Percentiles rank a stretch among this genome's conserved stretches.
phyloP scores from a whole-genome alignment of 1,140 invertebrate genomes.

The Drosophila aff. region DNA sequence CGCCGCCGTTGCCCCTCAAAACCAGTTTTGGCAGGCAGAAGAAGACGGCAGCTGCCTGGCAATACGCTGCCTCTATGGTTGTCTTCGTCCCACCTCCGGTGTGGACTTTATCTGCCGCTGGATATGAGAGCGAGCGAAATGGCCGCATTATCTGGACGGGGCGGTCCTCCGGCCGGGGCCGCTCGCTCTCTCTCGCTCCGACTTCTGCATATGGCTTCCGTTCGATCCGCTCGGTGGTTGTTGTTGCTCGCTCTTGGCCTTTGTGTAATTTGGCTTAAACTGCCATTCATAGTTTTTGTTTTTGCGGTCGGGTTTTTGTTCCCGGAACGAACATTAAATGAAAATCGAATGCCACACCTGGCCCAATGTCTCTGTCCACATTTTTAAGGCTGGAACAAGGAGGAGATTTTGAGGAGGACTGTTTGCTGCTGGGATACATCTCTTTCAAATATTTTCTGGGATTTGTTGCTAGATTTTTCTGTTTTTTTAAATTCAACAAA shows the following conservation, averaged over 20 bases:
- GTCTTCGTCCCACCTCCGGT: conserved; percentile 54
- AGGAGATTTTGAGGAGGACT: conserved; percentile 7
- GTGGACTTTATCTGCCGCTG: conserved; percentile 78
- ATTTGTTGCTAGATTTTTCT: conserved; percentile 13
- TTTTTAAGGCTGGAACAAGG: background rate
- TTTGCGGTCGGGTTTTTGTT: conserved; percentile 71
- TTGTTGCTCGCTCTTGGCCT: conserved; percentile 56
- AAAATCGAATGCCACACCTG: conserved; percentile 59
- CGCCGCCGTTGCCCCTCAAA: conserved; percentile 13
- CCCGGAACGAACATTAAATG: conserved; percentile 53
- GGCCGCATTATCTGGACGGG: conserved; percentile 22
- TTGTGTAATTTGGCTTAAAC: conserved; percentile 83
- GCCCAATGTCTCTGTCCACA: conserved; percentile 41
- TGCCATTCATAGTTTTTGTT: conserved; percentile 82
- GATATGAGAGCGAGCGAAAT: conserved; percentile 57
- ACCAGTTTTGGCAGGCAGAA: conserved; percentile 21
- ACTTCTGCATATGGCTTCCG: conserved; percentile 78
- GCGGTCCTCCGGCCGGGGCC: conserved; percentile 58
- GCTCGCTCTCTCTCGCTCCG: conserved; percentile 21
- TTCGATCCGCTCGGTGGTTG: conserved; percentile 60
- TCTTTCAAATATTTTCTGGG: conserved; percentile 26
- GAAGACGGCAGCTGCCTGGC: background rate
- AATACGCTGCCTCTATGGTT: conserved; percentile 21
- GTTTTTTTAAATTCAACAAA: conserved; percentile 3
- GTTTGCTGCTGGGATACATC: conserved; percentile 6